Conservation (phyloP, 2,797 vertebrate species). For the Oryzias dopingdopingensis region DNA sequence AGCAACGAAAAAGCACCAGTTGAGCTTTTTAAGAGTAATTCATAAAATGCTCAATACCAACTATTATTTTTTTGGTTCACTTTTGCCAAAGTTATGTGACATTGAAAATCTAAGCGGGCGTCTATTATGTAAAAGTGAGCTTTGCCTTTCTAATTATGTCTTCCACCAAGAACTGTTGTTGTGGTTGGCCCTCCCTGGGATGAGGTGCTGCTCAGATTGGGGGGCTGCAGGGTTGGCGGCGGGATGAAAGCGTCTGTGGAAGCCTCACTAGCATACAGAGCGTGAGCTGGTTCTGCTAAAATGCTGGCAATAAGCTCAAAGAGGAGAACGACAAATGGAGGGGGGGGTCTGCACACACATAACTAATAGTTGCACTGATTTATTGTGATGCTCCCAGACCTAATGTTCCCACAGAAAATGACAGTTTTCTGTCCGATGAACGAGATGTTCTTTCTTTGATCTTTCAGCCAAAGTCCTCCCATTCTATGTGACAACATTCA, state of each 20-base stretch:
- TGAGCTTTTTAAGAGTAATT: no score
- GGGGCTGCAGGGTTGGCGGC: constrained; percentile 55
- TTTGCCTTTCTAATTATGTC: constrained; percentile 77
- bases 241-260: constrained; percentile 68
- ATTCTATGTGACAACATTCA: background rate
- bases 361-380: constrained; percentile 30
- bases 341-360: constrained; percentile 42
- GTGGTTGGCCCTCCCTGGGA: constrained; percentile 69
- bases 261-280: constrained; percentile 60
- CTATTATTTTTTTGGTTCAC: no score
- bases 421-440: constrained; percentile 7
- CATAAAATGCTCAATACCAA: no score
- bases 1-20: no score
- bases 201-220: constrained; percentile 61
- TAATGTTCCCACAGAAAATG: constrained; percentile 33
- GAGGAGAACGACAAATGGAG: constrained; percentile 61
- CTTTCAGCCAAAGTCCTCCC: background rate
- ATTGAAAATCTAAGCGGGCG: no score
- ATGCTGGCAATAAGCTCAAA: constrained; percentile 67
- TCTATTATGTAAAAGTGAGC: constrained; percentile 16
- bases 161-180: constrained; percentile 74
- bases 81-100: no score
- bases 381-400: constrained; percentile 30
- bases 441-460: constrained; percentile 4
- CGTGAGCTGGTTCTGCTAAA: constrained; percentile 63